Evolutionary conservation across 2,797 vertebrate species (phyloP), one percentile per base, ranked within the genome.

Genomic region (Saguinus oedipus): DNA sequence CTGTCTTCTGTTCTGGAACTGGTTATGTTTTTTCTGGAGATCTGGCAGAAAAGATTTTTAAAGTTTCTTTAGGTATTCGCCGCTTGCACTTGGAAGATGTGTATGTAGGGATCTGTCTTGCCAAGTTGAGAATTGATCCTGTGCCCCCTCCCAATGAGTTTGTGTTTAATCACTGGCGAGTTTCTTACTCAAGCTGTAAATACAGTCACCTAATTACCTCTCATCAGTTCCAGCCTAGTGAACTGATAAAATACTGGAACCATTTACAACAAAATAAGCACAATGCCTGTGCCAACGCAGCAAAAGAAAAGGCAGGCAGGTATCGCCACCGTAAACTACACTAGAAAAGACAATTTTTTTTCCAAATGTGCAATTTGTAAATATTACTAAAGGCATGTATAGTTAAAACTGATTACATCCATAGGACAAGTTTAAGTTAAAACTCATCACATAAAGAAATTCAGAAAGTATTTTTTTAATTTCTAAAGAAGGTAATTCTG

Each of bases 121-220:
- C 99, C 94, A 99, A 99, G 98, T 97, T 99, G 81, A 98, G 98
- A 88, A 99, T 99, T 36, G 99, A 99, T 98, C 99, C 99, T 44
- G 98, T 98, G 68, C 99, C 99, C 74, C 99, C 99, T 1, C 99
- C 99, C 97, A 99, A 99, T 1, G 99, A 99, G 93, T 99, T 99
- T 96, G 99, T 99, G 89, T 99, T 99, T 98, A 99, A 99, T 98
- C 99, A 99, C 99, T 99, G 99, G 99, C 98, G 99, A 94, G 99
- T 99, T 97, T 99, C 99, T 97, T 99, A 99, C 93, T 99, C 99
- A 98, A 99, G 99, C 98, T 99, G 99, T 99, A 99, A 99, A 98
- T 99, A 99, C 97, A 99, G 99, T 97, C 99, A 99, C 97, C 98
- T 99, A 96, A 99, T 99, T 98, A 99, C 99, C 93, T 99, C 99